phyloP scores from a whole-genome alignment of 1,140 invertebrate genomes.

The Ips nitidus region DNA sequence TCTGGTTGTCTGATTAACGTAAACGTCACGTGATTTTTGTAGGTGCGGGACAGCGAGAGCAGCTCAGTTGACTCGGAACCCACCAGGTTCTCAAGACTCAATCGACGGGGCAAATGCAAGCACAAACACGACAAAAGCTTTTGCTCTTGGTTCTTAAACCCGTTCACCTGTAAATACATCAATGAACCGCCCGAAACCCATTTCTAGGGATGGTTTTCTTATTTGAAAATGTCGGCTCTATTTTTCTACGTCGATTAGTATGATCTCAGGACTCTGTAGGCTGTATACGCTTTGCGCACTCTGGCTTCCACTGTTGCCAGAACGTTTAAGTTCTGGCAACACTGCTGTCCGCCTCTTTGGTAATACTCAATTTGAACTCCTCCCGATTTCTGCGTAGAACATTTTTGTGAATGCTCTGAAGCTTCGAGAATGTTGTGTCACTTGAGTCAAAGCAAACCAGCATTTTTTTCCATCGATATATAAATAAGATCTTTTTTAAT shows the following conservation, averaged over 20 bases:
- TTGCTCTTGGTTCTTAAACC: conserved; percentile 65
- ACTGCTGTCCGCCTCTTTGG: background rate
- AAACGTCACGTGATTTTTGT: no score
- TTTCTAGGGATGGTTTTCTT: conserved; percentile 43
- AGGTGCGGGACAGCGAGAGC: conserved; percentile 72
- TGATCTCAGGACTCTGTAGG: conserved; percentile 33
- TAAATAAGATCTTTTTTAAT: background rate
- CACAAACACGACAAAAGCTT: conserved; percentile 63
- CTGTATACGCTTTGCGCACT: conserved; percentile 32
- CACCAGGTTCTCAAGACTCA: conserved; percentile 65
- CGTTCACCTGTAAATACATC: conserved; percentile 70
- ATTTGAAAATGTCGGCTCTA: conserved; percentile 10
- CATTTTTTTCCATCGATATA: background rate
- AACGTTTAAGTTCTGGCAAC: background rate
- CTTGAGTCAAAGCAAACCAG: background rate
- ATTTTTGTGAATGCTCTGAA: background rate
- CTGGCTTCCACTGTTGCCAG: no score
- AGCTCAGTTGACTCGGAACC: conserved; percentile 79
- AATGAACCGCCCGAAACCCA: conserved; percentile 56
- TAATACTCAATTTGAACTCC: conserved; percentile 24
- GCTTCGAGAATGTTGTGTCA: background rate
- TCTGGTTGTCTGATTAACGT: background rate
- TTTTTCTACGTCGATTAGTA: conserved; percentile 21
- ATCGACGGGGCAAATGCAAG: conserved; percentile 56
- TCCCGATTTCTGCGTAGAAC: background rate